phyloP scores from a whole-genome alignment of 2,113 vertebrate species.

The Eira barbara region DNA sequence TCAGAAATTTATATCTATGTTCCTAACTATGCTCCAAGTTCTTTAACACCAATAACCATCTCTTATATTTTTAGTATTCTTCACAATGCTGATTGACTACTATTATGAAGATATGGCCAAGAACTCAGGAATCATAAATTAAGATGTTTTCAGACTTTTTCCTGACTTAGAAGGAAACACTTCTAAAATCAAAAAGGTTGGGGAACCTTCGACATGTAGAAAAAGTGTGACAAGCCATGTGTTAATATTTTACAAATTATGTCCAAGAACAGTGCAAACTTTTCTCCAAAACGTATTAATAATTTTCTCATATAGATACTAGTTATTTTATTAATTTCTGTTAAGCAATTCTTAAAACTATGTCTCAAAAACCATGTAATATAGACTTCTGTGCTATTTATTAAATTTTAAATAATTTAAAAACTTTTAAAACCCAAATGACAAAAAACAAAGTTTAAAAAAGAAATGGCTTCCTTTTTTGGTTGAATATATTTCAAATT shows the following conservation, averaged over 20 bases:
- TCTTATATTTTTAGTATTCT: background rate
- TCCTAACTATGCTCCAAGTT: background rate
- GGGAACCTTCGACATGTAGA: background rate
- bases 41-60: background rate
- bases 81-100: background rate
- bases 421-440: background rate
- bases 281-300: background rate
- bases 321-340: background rate
- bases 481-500: conserved; percentile 10
- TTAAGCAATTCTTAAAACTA: background rate
- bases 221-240: background rate
- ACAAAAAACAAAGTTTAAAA: background rate
- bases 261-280: background rate
- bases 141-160: background rate
- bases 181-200: background rate
- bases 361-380: background rate
- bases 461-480: background rate
- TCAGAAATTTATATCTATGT: background rate
- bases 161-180: background rate
- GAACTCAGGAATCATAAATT: background rate
- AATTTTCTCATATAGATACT: conserved; percentile 16
- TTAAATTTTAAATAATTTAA: background rate
- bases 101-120: background rate
- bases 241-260: background rate
- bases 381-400: background rate